Percentiles rank a stretch among this genome's conserved stretches.
These are phyloP conservation scores for Halcyon badia DNA, from an alignment of 2,797 vertebrate genomes.

Conservation along the genomic window DNA sequence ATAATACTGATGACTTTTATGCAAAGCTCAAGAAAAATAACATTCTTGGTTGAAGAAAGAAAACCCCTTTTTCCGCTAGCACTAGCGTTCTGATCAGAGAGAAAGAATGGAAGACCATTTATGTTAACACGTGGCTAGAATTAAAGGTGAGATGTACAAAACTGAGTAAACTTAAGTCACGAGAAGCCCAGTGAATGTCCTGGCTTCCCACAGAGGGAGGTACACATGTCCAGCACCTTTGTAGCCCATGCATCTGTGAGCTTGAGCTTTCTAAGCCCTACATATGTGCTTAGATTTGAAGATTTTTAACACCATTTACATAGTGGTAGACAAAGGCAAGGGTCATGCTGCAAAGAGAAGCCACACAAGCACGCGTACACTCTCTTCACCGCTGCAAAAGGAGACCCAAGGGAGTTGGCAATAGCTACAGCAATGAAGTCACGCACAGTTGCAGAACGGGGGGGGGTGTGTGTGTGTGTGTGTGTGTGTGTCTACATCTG, in stretches of 20 bases:
- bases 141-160: neutral
- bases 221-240: neutral
- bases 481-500: too few species aligned
- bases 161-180: neutral
- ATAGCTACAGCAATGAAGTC: neutral
- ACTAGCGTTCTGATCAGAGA: neutral
- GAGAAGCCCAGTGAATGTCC: neutral
- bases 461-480: too few species aligned
- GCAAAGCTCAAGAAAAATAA: neutral
- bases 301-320: neutral
- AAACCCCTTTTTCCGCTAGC: neutral
- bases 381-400: neutral
- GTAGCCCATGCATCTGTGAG: neutral
- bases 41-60: neutral
- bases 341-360: neutral
- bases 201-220: neutral
- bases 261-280: neutral
- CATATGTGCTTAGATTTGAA: neutral
- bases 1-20: neutral
- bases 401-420: neutral
- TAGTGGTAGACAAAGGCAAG: neutral
- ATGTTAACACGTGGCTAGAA: neutral
- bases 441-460: rapidly evolving
- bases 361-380: rapidly evolving
- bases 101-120: neutral